phyloP scores from a whole-genome alignment of 2,888 invertebrate genomes.

The Leuctra nigra region DNA sequence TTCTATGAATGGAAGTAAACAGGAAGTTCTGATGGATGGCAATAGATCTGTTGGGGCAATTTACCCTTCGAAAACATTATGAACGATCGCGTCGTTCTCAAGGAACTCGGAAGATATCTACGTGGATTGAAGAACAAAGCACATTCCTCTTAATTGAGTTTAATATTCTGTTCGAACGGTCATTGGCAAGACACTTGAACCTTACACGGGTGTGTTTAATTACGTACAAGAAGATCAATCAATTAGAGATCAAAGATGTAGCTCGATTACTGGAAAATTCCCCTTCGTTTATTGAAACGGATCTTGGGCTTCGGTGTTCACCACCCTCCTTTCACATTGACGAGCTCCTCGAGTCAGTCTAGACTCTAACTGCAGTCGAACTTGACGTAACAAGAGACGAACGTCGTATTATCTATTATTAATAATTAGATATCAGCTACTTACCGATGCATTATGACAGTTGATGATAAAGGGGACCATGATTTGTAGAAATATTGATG shows the following conservation, averaged over 20 bases:
- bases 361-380: not conserved
- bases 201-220: not conserved
- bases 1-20: conserved; percentile 11
- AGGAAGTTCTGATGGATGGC: conserved; percentile 14
- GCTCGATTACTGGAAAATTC: conserved; percentile 11
- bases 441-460: conserved; percentile 7
- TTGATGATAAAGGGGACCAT: conserved; percentile 8
- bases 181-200: conserved; percentile 9
- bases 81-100: conserved; percentile 7
- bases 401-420: not conserved
- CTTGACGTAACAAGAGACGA: no score
- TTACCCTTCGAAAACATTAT: conserved; percentile 8
- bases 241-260: conserved; percentile 1
- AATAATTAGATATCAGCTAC: conserved; percentile 8
- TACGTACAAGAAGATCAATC: conserved; percentile 14
- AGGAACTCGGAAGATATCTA: conserved; percentile 10
- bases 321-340: not conserved
- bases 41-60: conserved; percentile 1
- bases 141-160: not conserved
- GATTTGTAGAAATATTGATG: conserved; percentile 17
- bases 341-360: not conserved
- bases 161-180: not conserved
- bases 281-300: no score
- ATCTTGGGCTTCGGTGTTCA: not conserved
- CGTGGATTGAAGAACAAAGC: not conserved